Evolutionary conservation across 2,888 invertebrate species (phyloP).

Genomic region (Odontothrips loti): DNA sequence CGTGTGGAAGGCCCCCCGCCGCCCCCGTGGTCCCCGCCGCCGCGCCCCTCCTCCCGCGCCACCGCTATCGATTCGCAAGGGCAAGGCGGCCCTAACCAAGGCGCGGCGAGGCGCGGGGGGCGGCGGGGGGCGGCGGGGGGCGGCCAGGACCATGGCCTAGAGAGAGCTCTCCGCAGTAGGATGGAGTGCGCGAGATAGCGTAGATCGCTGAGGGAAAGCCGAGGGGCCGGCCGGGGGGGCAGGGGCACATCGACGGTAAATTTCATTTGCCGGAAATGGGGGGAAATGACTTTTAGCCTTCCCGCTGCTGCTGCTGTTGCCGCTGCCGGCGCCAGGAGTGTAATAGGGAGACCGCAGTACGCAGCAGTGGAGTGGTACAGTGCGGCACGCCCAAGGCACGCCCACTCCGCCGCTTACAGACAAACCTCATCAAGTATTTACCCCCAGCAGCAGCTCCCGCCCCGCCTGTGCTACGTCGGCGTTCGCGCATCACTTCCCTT

Average conservation of each 20-base stretch:
- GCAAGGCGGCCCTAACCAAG: background rate
- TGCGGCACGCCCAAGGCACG: background rate
- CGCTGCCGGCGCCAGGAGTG: background rate
- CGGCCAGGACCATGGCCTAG: conserved; percentile 16
- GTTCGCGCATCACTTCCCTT: too few species aligned
- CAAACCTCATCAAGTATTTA: background rate
- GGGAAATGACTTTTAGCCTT: too few species aligned
- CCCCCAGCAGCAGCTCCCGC: background rate
- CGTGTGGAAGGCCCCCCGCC: background rate
- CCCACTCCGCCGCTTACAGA: background rate
- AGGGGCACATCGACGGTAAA: background rate
- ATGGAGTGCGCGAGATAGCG: too few species aligned
- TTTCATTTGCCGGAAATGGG: too few species aligned
- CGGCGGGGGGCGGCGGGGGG: background rate
- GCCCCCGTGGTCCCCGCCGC: background rate
- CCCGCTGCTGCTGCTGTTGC: too few species aligned
- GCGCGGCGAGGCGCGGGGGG: background rate
- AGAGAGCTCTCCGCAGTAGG: background rate
- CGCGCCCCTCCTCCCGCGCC: background rate
- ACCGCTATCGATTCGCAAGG: conserved; percentile 12
- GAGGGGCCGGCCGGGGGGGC: background rate
- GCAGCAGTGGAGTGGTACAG: background rate
- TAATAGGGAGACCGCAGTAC: too few species aligned
- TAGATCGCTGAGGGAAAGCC: too few species aligned
- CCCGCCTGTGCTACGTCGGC: background rate